These are phyloP conservation scores for Spodoptera frugiperda DNA, from an alignment of 1,140 invertebrate genomes.

Conservation along the genomic window DNA sequence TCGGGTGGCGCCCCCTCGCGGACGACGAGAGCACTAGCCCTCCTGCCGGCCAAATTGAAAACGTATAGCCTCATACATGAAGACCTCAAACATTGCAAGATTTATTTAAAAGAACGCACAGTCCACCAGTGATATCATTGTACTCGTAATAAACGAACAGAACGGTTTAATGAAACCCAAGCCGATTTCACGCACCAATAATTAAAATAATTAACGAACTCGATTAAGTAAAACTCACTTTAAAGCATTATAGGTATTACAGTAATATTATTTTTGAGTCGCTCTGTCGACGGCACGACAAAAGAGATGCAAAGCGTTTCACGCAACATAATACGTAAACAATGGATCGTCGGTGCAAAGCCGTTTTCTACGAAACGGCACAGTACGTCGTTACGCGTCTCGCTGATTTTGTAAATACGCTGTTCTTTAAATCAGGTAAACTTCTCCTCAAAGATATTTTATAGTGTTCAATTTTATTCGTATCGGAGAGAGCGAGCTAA, in stretches of 20 bases:
- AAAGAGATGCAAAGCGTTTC: conserved; percentile 60
- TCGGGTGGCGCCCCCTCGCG: conserved; percentile 64
- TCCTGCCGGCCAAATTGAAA: conserved; percentile 71
- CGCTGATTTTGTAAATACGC: conserved; percentile 67
- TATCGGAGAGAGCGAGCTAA: conserved; percentile 70
- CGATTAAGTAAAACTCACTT: conserved; percentile 14
- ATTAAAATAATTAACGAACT: conserved; percentile 31
- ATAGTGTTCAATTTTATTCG: conserved; percentile 68
- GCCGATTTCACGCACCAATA: not conserved
- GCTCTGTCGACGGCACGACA: conserved; percentile 42
- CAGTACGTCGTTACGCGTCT: conserved; percentile 63
- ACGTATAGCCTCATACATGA: conserved; percentile 74
- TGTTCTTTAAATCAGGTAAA: conserved; percentile 62
- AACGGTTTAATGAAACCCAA: conserved; percentile 1
- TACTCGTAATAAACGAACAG: not conserved
- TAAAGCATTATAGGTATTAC: conserved; percentile 32
- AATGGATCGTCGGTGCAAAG: conserved; percentile 58
- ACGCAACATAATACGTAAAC: conserved; percentile 66
- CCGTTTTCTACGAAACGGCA: conserved; percentile 57
- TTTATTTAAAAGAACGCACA: conserved; percentile 11
- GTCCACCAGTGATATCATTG: not conserved
- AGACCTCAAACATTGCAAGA: conserved; percentile 49
- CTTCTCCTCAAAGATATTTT: conserved; percentile 62
- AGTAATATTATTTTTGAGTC: conserved; percentile 45
- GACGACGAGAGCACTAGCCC: conserved; percentile 66